phyloP scores from a whole-genome alignment of 2,888 invertebrate genomes.

The Yponomeuta plumbellus region DNA sequence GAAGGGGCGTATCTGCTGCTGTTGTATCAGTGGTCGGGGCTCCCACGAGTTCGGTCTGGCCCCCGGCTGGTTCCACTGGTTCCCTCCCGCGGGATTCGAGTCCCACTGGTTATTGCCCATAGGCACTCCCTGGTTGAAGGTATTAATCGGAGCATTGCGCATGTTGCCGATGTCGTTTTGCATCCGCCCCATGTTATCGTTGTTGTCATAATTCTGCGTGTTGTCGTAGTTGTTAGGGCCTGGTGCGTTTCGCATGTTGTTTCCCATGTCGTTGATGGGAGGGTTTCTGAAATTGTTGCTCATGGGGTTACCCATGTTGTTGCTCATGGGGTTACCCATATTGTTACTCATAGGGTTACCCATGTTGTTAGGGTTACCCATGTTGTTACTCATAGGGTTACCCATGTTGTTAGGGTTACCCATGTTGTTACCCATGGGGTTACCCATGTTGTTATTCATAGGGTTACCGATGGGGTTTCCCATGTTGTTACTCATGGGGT shows the following conservation, averaged over 20 bases:
- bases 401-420: no score
- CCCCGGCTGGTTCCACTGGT: neutral
- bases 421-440: no score
- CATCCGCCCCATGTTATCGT: slow-evolving; percentile 2
- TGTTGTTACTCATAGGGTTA: no score
- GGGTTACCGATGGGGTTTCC: neutral
- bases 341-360: no score
- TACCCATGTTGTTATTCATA: no score
- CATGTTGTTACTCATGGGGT: neutral
- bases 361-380: no score
- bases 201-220: neutral
- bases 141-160: neutral
- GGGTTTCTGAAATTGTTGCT: no score
- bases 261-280: neutral
- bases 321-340: no score
- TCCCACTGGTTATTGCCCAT: slow-evolving; percentile 5
- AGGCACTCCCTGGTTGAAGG: neutral
- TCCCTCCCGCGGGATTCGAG: neutral
- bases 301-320: no score
- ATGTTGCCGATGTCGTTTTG: slow-evolving; percentile 5
- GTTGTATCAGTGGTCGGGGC: neutral
- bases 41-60: neutral
- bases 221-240: no score
- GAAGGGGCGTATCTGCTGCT: neutral
- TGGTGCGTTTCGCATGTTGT: neutral